Conservation (phyloP, 2,797 vertebrate genomes). For the Sebastes oblongus region DNA sequence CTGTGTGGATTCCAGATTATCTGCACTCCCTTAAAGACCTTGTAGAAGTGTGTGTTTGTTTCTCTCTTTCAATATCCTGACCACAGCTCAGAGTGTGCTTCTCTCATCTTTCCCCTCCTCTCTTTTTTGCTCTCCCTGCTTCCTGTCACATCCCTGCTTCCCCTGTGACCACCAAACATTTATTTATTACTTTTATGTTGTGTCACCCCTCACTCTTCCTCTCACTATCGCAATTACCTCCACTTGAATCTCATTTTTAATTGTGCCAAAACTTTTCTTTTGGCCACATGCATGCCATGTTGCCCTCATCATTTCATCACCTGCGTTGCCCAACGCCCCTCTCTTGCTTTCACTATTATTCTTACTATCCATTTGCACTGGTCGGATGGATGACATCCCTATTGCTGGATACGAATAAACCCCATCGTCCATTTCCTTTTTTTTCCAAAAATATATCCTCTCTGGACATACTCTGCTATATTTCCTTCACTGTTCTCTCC, state of each 20-base stretch:
- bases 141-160: constrained; percentile 31
- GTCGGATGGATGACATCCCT: constrained; percentile 49
- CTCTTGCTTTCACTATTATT: constrained; percentile 23
- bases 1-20: constrained; percentile 61
- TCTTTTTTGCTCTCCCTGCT: constrained; percentile 34
- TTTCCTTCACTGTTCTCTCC: constrained; percentile 29
- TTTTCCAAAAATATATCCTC: constrained; percentile 25
- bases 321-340: not conserved
- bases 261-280: constrained; percentile 21
- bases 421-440: constrained; percentile 18
- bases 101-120: constrained; percentile 60
- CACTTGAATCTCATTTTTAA: not conserved
- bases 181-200: not conserved
- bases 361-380: constrained; percentile 30
- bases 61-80: constrained; percentile 71
- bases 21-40: constrained; percentile 67
- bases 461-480: constrained; percentile 11
- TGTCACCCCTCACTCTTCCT: not conserved
- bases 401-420: constrained; percentile 36
- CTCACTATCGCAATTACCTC: not conserved
- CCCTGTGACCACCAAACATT: constrained; percentile 20
- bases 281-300: constrained; percentile 7
- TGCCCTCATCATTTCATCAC: not conserved
- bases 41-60: constrained; percentile 72
- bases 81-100: constrained; percentile 78